Base-by-base conservation (phyloP, 2,888 invertebrate genomes). In the Timandra comae region DNA sequence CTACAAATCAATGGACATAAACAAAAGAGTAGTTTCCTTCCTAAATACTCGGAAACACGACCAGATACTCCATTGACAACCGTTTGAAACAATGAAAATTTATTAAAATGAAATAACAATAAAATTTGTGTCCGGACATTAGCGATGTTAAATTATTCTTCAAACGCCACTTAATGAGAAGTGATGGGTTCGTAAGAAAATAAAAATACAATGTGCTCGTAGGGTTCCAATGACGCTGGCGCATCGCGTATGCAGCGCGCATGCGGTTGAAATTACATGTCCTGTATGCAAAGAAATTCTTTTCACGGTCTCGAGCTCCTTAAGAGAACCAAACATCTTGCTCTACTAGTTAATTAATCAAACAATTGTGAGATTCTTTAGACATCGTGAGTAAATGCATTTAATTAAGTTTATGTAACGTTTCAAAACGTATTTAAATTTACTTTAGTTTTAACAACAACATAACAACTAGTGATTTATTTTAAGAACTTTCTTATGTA, bases 41-140 rank as follows among this genome's bases (percentile, higher is more conserved):
- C 82, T 75, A 64, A 47, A 52, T 70, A 68, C 66, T 73, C 56
- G 67, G 81, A 82, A 81, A 62, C 47, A 48, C 44, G 55, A 56
- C 33, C 36, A 59, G 59, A 58, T 52, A 46, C 22, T 39, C 65
- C 67, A 70, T 77, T 70, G 73, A 77, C 60, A 60, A 67, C 46
- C 4, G 45, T 45, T 52, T 55, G 46, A 49, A 77, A 81, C 82
- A 84, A 81, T 80, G 80, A 80, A 68, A 65, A 73, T 78, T 75
- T 76, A 82, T 85, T 85, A 82, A 81, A 84, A 85, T 79, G 84
- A 80, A 76, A 82, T 85, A 85, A 82, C 81, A 82, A 85, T 84
- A 84, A 82, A 84, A 82, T 76, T 79, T 75, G 71, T 84, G 82
- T 79, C 81, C 82, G 80, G 79, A 82, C 82, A 82, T 84, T 84